phyloP scores from a whole-genome alignment of 1,140 invertebrate genomes.

The Pseudachorutes palmiensis region DNA sequence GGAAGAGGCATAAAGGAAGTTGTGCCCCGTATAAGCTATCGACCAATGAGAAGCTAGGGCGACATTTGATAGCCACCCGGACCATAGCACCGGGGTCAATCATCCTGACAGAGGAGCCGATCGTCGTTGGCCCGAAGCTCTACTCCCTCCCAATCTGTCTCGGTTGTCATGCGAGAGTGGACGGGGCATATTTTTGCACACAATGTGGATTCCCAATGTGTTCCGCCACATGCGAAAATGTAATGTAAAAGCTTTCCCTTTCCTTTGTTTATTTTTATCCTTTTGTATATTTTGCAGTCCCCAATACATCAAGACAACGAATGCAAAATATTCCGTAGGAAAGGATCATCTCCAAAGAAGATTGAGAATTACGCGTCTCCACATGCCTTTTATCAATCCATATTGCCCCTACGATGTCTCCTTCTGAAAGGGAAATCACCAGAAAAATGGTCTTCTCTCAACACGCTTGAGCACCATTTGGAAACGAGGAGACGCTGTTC shows the following conservation, averaged over 20 bases:
- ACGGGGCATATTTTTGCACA: constrained; percentile 28
- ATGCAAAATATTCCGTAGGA: constrained; percentile 29
- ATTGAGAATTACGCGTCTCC: constrained; percentile 1
- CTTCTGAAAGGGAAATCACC: not conserved
- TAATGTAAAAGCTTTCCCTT: constrained; percentile 8
- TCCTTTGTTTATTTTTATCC: too few relatives aligned
- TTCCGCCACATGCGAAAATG: constrained; percentile 35
- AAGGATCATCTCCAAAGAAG: constrained; percentile 4
- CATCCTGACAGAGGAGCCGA: not conserved
- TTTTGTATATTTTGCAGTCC: too few relatives aligned
- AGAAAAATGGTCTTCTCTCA: not conserved
- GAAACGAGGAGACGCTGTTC: constrained; percentile 16
- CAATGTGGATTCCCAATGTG: constrained; percentile 28
- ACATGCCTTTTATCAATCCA: constrained; percentile 52
- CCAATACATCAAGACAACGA: constrained; percentile 18
- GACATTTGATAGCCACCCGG: constrained; percentile 62
- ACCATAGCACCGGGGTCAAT: constrained; percentile 50
- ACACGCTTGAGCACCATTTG: not conserved
- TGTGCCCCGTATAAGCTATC: constrained; percentile 38
- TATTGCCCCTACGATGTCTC: constrained; percentile 4
- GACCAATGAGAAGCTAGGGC: constrained; percentile 50
- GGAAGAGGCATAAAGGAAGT: constrained; percentile 40
- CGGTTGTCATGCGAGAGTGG: constrained; percentile 40
- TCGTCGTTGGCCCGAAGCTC: constrained; percentile 56
- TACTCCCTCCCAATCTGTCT: constrained; percentile 49